phyloP scores from a whole-genome alignment of 2,113 vertebrate genomes.

The Elephantulus edwardii region DNA sequence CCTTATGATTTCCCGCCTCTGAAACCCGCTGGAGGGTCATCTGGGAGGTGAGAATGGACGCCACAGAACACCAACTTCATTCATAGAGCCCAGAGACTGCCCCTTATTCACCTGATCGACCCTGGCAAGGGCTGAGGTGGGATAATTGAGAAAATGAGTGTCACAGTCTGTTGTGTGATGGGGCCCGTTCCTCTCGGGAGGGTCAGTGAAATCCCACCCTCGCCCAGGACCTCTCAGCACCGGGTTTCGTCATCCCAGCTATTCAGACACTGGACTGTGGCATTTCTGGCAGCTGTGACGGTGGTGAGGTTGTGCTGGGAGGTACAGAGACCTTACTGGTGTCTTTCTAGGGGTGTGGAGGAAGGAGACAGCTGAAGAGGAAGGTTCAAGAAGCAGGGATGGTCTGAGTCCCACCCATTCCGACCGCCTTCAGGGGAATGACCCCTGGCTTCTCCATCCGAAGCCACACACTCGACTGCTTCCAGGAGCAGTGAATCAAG shows the following conservation, averaged over 20 bases:
- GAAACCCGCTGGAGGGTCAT: too few relatives aligned
- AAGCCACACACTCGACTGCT: too few relatives aligned
- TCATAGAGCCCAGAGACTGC: background rate
- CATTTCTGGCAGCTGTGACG: too few relatives aligned
- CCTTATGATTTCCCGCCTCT: too few relatives aligned
- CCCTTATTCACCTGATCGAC: rapidly evolving
- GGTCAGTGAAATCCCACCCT: background rate
- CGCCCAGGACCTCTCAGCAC: background rate
- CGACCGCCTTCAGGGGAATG: too few relatives aligned
- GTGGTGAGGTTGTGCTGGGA: background rate
- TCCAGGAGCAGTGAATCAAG: too few relatives aligned
- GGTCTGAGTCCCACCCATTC: background rate
- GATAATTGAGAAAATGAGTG: too few relatives aligned
- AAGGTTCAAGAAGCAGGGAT: rapidly evolving
- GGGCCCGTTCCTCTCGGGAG: background rate
- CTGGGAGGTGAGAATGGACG: too few relatives aligned
- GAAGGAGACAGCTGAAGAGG: background rate
- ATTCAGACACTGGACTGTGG: too few relatives aligned
- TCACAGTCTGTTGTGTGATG: too few relatives aligned
- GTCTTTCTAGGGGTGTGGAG: background rate
- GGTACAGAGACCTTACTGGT: background rate
- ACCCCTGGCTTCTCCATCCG: too few relatives aligned
- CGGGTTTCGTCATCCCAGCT: background rate
- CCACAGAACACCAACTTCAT: too few relatives aligned
- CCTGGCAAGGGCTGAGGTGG: background rate